These are phyloP conservation scores for Ciconia stormi DNA, from an alignment of 2,113 vertebrate species.

Conservation along the genomic window DNA sequence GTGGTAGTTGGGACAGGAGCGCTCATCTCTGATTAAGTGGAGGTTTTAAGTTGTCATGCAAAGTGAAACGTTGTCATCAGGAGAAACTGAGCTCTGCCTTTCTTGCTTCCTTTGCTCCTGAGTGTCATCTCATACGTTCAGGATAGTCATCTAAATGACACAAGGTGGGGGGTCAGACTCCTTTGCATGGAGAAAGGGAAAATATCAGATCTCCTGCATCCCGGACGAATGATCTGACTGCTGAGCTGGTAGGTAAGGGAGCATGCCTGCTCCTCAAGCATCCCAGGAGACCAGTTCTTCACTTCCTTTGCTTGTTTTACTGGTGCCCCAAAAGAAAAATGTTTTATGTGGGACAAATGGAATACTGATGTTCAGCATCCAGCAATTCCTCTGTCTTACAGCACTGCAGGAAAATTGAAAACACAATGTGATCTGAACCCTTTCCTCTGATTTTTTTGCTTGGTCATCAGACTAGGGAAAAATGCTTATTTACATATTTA, in stretches of 20 bases:
- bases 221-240: not conserved
- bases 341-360: not conserved
- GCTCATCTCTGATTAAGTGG: not conserved
- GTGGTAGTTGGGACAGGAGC: not conserved
- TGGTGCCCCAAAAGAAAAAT: not conserved
- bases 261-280: not conserved
- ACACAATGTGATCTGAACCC: not conserved
- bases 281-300: not conserved
- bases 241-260: not conserved
- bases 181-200: conserved; percentile 27
- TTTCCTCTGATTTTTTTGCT: not conserved
- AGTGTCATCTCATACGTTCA: not conserved
- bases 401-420: not conserved
- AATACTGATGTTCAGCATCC: not conserved
- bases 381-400: not conserved
- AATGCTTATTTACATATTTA: not conserved
- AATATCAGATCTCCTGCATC: not conserved
- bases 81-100: conserved; percentile 43
- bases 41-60: conserved; percentile 32
- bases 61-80: not conserved
- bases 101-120: not conserved
- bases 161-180: not conserved
- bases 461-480: not conserved
- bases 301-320: not conserved
- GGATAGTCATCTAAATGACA: conserved; percentile 9